These are phyloP conservation scores for Eurypyga helias DNA, from an alignment of 2,113 vertebrate species.

Conservation along the genomic window DNA sequence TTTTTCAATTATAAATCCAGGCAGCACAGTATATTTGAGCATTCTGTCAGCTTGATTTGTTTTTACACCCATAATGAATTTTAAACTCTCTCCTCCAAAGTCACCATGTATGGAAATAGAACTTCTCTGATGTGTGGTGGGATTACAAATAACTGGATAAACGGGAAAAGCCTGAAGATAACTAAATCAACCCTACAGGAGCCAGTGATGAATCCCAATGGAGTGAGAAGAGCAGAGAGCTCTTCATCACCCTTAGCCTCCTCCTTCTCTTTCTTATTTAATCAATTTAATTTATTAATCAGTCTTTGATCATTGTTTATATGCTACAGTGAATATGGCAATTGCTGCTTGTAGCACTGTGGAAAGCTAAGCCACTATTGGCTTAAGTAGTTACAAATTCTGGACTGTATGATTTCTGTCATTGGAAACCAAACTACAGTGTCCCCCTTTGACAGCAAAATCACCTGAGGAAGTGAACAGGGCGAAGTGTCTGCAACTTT, in stretches of 20 bases:
- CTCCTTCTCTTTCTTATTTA: neutral
- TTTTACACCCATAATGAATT: conserved; percentile 59
- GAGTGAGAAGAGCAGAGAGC: neutral
- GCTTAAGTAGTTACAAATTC: neutral
- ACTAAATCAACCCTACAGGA: neutral
- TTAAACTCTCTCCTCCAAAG: conserved; percentile 43
- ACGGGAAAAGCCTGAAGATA: neutral
- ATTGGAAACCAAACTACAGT: neutral
- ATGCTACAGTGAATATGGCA: neutral
- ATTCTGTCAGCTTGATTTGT: conserved; percentile 63
- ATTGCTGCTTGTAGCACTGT: neutral
- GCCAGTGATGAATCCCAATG: neutral
- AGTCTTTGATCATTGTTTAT: neutral
- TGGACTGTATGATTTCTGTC: neutral
- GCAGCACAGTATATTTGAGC: conserved; percentile 39
- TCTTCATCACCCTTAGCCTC: neutral
- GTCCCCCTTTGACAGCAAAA: neutral
- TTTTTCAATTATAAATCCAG: conserved; percentile 69
- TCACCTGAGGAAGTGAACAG: neutral
- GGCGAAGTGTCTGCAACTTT: neutral
- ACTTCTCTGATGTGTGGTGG: neutral
- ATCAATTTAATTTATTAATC: neutral
- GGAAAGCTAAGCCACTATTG: neutral
- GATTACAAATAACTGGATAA: neutral
- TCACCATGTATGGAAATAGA: neutral